phyloP scores from a whole-genome alignment of 2,797 vertebrate species.

The Podarcis lilfordi region DNA sequence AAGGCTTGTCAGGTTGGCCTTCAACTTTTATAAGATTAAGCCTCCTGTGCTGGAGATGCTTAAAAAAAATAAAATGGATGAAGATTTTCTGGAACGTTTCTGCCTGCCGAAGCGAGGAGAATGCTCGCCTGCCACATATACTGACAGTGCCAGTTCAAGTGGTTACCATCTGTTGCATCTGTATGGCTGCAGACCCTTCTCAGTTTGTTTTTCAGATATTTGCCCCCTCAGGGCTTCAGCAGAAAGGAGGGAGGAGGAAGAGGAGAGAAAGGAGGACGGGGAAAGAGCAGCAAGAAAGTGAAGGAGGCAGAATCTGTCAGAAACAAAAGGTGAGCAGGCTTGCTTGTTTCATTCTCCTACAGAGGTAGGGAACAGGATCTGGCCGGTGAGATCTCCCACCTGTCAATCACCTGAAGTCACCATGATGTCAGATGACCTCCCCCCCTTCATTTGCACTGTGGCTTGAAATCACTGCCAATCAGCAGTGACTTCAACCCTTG shows the following conservation, averaged over 20 bases:
- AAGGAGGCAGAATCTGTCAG: not conserved
- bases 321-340: not conserved
- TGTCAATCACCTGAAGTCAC: too few species aligned
- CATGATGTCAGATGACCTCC: too few species aligned
- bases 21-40: constrained; percentile 12
- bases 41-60: not conserved
- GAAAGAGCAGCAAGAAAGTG: too few species aligned
- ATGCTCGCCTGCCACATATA: not conserved
- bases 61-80: not conserved
- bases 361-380: too few species aligned
- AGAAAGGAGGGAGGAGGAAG: not conserved
- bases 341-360: too few species aligned
- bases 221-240: not conserved
- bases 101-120: not conserved
- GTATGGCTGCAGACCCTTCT: not conserved
- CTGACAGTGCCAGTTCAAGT: not conserved
- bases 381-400: too few species aligned
- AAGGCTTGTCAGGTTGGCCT: constrained; percentile 10
- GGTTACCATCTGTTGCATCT: not conserved
- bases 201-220: not conserved
- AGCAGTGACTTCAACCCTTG: too few species aligned
- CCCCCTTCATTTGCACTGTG: too few species aligned
- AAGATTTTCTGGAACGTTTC: not conserved
- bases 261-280: too few species aligned
- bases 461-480: too few species aligned